Conservation (phyloP, 2,797 vertebrate species). For the Trichosurus vulpecula region DNA sequence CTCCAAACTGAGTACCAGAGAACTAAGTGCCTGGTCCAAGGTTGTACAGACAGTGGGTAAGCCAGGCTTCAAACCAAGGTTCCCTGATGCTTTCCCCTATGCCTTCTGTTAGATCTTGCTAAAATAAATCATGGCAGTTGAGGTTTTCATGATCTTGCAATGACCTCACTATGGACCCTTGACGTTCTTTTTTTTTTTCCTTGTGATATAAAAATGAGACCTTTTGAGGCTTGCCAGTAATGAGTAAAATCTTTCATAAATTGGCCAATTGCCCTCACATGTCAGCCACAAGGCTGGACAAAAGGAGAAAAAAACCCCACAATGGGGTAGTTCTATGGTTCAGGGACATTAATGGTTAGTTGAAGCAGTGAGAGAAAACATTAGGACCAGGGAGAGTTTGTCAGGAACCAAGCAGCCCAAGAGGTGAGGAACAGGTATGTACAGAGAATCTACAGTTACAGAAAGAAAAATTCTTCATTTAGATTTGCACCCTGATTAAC, state of each 20-base stretch:
- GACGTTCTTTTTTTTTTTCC: not conserved
- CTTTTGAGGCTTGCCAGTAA: not conserved
- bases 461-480: not conserved
- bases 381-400: not conserved
- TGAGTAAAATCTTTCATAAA: not conserved
- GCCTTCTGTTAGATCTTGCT: not conserved
- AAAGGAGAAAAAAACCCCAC: not conserved
- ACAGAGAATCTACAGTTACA: not conserved
- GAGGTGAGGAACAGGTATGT: not conserved
- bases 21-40: not conserved
- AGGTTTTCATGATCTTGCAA: not conserved
- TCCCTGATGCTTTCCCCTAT: not conserved
- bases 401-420: not conserved
- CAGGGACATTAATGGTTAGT: not conserved
- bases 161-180: not conserved
- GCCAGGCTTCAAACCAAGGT: not conserved
- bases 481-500: not conserved
- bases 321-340: not conserved
- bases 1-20: not conserved
- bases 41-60: not conserved
- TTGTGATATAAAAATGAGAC: not conserved
- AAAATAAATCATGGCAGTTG: not conserved
- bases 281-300: not conserved
- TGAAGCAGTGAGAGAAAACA: not conserved
- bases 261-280: not conserved